These are phyloP conservation scores for Saccopteryx leptura DNA, from an alignment of 2,113 vertebrate genomes.

Conservation along the genomic window DNA sequence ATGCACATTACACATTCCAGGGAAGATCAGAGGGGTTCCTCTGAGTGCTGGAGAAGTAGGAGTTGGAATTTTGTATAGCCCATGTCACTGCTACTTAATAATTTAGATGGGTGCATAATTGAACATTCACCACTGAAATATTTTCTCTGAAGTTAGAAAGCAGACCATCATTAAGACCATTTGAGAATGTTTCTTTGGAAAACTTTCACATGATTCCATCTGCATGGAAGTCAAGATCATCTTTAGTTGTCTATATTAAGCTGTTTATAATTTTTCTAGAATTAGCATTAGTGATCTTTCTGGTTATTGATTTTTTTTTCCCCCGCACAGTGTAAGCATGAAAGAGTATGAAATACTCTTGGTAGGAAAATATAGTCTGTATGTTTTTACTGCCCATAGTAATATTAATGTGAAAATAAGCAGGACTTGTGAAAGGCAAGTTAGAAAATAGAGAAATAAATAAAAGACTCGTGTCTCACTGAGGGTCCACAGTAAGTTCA, in stretches of 20 bases:
- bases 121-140: not conserved
- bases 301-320: not conserved
- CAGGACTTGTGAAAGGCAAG: not conserved
- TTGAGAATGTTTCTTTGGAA: constrained; percentile 12
- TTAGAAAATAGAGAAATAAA: not conserved
- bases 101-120: not conserved
- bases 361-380: not conserved
- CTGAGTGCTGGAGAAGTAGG: not conserved
- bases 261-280: constrained; percentile 23
- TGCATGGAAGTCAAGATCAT: constrained; percentile 14
- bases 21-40: not conserved
- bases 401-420: not conserved
- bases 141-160: constrained; percentile 50
- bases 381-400: not conserved
- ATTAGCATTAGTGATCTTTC: not conserved
- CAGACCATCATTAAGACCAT: not conserved
- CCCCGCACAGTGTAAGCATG: not conserved
- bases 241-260: not conserved
- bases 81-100: not conserved
- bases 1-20: not conserved
- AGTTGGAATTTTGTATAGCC: not conserved
- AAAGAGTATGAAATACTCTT: constrained; percentile 38
- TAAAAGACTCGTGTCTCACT: not conserved
- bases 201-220: not conserved
- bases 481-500: not conserved